Conservation (phyloP, 2,113 vertebrate genomes). For the Cephalopterus ornatus region DNA sequence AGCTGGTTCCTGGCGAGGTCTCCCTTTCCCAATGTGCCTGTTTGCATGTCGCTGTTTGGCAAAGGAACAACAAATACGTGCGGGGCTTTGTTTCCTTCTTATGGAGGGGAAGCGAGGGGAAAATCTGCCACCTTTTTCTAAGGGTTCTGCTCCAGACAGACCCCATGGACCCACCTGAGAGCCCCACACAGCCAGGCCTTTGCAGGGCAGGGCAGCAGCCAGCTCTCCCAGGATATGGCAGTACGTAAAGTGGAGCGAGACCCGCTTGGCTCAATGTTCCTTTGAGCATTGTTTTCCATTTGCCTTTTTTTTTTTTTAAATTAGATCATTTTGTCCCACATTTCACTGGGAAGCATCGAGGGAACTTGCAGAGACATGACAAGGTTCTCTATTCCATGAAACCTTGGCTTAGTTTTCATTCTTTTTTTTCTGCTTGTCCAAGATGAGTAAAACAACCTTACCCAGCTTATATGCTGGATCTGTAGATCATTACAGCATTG, state of each 20-base stretch:
- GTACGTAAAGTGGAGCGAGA: background rate
- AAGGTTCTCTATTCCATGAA: background rate
- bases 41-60: background rate
- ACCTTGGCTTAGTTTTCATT: background rate
- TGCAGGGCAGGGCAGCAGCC: background rate
- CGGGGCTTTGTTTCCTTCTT: background rate
- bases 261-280: background rate
- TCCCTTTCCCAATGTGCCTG: background rate
- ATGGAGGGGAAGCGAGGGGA: background rate
- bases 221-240: background rate
- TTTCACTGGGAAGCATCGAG: background rate
- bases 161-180: background rate
- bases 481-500: background rate
- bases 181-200: accelerated
- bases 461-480: background rate
- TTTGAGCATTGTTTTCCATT: background rate
- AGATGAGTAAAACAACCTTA: background rate
- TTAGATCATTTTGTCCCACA: background rate
- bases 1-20: background rate
- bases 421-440: background rate
- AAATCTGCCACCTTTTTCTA: background rate
- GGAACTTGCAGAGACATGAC: background rate
- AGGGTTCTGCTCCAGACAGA: background rate
- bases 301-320: background rate
- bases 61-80: background rate